These are phyloP conservation scores for Acrossocheilus wenchowensis DNA, from an alignment of 2,797 vertebrate genomes.

Conservation along the genomic window DNA sequence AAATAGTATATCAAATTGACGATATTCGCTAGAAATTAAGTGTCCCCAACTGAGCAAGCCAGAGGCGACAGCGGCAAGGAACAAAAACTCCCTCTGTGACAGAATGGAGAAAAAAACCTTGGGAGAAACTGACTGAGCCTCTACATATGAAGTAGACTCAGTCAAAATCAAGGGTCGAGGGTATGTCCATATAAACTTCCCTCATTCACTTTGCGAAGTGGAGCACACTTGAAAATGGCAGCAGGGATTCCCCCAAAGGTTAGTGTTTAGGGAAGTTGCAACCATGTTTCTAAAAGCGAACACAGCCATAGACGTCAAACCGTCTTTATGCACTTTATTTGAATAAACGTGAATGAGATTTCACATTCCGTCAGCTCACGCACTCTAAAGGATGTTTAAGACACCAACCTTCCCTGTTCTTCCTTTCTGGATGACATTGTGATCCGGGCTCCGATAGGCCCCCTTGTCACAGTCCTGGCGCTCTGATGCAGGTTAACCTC, in stretches of 20 bases:
- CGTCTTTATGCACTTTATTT: slow-evolving; percentile 9
- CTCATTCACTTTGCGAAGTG: not conserved
- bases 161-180: not conserved
- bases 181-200: too few species aligned
- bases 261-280: not conserved
- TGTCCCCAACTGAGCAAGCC: too few species aligned
- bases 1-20: too few species aligned
- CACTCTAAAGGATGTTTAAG: slow-evolving; percentile 7
- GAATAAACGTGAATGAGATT: slow-evolving; percentile 16
- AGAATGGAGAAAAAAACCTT: too few species aligned
- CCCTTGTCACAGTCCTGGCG: slow-evolving; percentile 7
- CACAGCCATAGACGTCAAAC: not conserved
- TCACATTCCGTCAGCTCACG: slow-evolving; percentile 5
- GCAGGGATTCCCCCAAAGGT: not conserved
- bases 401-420: slow-evolving; percentile 18
- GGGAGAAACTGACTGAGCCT: too few species aligned
- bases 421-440: slow-evolving; percentile 41
- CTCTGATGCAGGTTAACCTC: slow-evolving; percentile 40
- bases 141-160: not conserved
- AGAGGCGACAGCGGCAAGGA: too few species aligned
- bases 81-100: too few species aligned
- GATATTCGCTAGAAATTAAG: too few species aligned
- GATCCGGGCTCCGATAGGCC: slow-evolving; percentile 42
- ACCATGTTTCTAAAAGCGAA: not conserved
- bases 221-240: not conserved